Base-by-base conservation (phyloP, 2,113 vertebrate species). In the Gobio gobio region DNA sequence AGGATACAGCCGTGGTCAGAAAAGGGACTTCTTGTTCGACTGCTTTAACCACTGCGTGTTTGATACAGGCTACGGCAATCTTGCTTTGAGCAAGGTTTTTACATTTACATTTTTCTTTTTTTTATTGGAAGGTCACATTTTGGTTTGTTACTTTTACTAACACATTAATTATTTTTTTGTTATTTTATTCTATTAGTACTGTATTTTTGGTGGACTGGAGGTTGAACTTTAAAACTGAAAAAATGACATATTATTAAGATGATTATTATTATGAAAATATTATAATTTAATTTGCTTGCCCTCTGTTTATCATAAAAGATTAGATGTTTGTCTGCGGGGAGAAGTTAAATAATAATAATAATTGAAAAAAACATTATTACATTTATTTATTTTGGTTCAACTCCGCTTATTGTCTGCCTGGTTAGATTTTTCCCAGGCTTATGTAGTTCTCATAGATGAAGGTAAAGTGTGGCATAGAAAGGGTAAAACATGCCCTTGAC, bases 1-100 rank as follows among this genome's bases (percentile, higher is more conserved):
- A 95, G 94, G 92, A 95, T 94, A 92, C 92, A 93, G 93, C 91
- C 89, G 85, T 92, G 92, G 93, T 94, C 90, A 88, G 92, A 92
- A 90, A 92, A 88, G 91, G 90, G 88, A 92, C 90, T 89, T 92
- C 92, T 89, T 91, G 91, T 91, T 92, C 90, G 86, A 91, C 87
- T 26, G 86, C 90, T 92, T 91, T 93, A 90, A 92, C 88, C 91
- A 45, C 89, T 87, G 91, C 78, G 87, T 89, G 86, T 87, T 89
- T 91, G 87, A 90, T 86, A 84, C 75, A 54, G 78, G 70, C 86
- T 79, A 79, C 56, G 76, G 78, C 61, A 76, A 86, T 74, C 58
- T 43, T 72, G 85, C 82, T 63, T 70, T 66, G 20, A 85, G 63
- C 33, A 83, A 78, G 26, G 43, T 83, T 85, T 86, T 76, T 75